A percentile compares a stretch with the other conserved stretches of the same genome.
Evolutionary conservation across 1,140 invertebrate genomes (phyloP).

Genomic region (Platyscapa corneri): DNA sequence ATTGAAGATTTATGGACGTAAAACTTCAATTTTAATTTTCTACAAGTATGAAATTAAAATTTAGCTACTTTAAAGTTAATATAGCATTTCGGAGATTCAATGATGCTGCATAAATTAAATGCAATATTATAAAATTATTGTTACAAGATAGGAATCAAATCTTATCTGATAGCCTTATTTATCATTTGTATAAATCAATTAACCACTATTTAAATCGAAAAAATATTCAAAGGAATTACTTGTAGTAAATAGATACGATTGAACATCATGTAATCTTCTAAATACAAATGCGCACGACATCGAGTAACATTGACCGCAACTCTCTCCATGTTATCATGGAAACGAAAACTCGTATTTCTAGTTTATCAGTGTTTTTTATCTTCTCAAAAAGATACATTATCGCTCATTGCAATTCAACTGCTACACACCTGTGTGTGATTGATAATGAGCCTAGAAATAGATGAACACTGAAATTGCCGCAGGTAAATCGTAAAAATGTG

Average conservation of each 20-base stretch:
- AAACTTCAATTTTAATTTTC: no score
- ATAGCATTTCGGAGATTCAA: neutral
- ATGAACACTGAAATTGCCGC: neutral
- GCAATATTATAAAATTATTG: constrained; percentile 6
- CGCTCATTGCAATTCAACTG: neutral
- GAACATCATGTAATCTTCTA: constrained; percentile 36
- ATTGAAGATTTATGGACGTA: no score
- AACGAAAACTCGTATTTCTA: constrained; percentile 44
- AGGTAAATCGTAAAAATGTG: neutral
- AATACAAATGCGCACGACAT: neutral
- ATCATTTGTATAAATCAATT: constrained; percentile 19
- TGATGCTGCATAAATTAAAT: neutral
- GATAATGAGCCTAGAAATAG: constrained; percentile 17
- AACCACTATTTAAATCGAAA: neutral
- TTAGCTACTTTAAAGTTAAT: no score
- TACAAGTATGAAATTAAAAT: no score
- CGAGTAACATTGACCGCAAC: neutral
- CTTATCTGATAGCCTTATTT: neutral
- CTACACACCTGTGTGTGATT: neutral
- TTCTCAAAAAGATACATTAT: constrained; percentile 9
- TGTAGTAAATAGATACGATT: neutral
- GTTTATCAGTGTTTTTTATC: constrained; percentile 32
- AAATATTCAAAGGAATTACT: constrained; percentile 9
- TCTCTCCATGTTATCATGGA: neutral
- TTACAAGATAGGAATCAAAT: constrained; percentile 9